Conservation (phyloP, 2,797 vertebrate genomes). For the Philypnodon macrostomus region DNA sequence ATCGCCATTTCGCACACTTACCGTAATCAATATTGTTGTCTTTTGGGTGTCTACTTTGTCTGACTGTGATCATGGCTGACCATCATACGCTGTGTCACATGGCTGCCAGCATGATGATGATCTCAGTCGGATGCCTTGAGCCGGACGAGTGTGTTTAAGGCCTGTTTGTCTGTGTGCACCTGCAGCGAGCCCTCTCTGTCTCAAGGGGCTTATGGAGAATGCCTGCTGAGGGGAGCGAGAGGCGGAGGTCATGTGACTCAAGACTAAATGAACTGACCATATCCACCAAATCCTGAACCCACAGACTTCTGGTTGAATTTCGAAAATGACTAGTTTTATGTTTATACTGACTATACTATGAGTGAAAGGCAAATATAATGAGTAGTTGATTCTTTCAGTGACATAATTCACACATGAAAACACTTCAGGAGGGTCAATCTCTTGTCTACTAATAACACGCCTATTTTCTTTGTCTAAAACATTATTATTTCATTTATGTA, state of each 20-base stretch:
- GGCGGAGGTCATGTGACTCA: slow-evolving; percentile 28
- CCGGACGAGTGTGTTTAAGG: slow-evolving; percentile 36
- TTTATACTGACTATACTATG: no score
- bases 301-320: not conserved
- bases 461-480: not conserved
- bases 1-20: no score
- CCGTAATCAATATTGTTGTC: no score
- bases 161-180: slow-evolving; percentile 33
- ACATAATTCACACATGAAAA: no score
- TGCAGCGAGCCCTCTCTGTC: slow-evolving; percentile 32
- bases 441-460: not conserved
- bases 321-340: not conserved
- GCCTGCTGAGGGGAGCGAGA: slow-evolving; percentile 15
- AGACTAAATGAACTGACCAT: not conserved
- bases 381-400: no score
- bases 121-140: slow-evolving; percentile 38
- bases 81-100: slow-evolving; percentile 54
- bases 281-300: not conserved
- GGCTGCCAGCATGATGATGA: slow-evolving; percentile 50
- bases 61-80: slow-evolving; percentile 37
- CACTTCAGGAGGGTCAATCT: no score
- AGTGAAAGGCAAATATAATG: no score
- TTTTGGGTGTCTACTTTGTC: slow-evolving; percentile 10
- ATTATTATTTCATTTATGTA: no score
- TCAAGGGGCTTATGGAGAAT: slow-evolving; percentile 14